Evolutionary conservation across 2,888 invertebrate genomes (phyloP).

Genomic region (Homarus gammarus): DNA sequence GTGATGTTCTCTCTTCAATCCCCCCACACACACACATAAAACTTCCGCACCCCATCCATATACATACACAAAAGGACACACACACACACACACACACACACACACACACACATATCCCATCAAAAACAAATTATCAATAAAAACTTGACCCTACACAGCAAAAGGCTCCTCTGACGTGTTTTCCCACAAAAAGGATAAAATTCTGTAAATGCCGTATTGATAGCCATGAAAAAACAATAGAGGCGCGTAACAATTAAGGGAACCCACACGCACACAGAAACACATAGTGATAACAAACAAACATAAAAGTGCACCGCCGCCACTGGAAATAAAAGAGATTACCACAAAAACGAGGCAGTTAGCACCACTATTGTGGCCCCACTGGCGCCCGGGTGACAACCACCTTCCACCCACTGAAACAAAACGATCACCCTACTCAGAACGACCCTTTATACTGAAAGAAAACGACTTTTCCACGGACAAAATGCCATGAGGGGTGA

Average conservation of each 20-base stretch:
- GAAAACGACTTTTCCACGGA: too few species aligned
- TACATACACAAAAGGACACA: too few species aligned
- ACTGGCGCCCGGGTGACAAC: neutral
- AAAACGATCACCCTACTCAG: too few species aligned
- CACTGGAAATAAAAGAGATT: constrained; percentile 1
- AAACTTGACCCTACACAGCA: neutral
- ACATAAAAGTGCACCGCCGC: neutral
- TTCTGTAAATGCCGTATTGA: constrained; percentile 8
- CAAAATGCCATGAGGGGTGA: too few species aligned
- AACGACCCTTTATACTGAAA: too few species aligned
- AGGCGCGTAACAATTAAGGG: neutral
- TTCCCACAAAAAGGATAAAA: neutral
- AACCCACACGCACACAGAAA: neutral
- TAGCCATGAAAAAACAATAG: constrained; percentile 5
- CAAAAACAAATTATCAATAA: neutral
- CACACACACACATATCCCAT: neutral
- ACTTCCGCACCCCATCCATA: neutral
- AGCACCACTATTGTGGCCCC: neutral
- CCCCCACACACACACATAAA: neutral
- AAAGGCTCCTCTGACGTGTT: neutral
- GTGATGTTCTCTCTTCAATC: neutral
- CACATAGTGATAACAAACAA: neutral
- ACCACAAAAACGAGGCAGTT: neutral
- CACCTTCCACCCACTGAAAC: neutral
- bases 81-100: too few species aligned